Evolutionary conservation across 2,888 invertebrate genomes (phyloP).

Genomic region (Cacoxenus indagator): DNA sequence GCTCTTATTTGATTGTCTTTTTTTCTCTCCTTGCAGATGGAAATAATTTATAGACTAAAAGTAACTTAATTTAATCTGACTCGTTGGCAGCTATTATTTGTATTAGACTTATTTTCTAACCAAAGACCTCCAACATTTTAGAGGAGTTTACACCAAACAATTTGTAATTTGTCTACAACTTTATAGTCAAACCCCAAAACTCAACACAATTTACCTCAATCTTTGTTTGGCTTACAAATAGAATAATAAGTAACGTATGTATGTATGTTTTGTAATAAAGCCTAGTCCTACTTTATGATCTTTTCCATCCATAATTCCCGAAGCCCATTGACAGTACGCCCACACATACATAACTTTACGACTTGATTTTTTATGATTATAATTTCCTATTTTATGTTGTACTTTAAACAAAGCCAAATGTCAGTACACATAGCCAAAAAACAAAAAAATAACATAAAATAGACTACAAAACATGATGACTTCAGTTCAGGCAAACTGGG

Average conservation of each 20-base stretch:
- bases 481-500: neutral
- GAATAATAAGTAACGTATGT: neutral
- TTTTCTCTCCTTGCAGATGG: no score
- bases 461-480: neutral
- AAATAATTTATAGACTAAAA: no score
- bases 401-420: neutral
- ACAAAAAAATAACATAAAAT: neutral
- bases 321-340: neutral
- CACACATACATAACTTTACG: conserved; percentile 14
- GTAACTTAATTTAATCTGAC: no score
- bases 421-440: neutral
- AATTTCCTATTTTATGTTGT: conserved; percentile 22
- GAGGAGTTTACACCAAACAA: no score
- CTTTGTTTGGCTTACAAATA: neutral
- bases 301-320: neutral
- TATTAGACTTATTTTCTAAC: no score
- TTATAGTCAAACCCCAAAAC: no score
- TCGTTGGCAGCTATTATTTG: no score
- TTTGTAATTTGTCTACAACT: no score
- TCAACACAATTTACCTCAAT: no score
- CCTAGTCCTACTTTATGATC: neutral
- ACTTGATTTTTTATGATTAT: conserved; percentile 23
- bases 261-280: neutral
- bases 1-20: no score
- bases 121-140: no score